Evolutionary conservation across 2,113 vertebrate species (phyloP).

Genomic region (Podarcis raffonei): DNA sequence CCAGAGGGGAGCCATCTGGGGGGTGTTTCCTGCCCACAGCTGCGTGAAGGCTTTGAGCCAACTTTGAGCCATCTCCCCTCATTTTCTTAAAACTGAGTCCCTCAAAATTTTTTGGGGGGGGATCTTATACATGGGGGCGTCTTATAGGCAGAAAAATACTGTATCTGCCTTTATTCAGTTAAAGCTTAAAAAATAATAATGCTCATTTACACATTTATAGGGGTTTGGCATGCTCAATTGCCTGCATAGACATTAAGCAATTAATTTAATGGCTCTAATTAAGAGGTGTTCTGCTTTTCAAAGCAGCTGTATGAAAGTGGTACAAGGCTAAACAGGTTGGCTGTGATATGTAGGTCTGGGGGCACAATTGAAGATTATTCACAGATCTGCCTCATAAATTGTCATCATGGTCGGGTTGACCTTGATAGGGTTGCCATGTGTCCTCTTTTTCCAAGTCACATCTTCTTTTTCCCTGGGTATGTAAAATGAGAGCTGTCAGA

Average conservation of each 20-base stretch:
- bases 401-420: background rate
- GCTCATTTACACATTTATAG: background rate
- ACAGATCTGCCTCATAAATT: background rate
- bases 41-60: too few relatives aligned
- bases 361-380: background rate
- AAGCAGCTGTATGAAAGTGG: conserved; percentile 2
- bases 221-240: background rate
- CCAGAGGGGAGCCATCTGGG: too few relatives aligned
- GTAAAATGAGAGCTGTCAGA: too few relatives aligned
- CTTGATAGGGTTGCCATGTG: background rate
- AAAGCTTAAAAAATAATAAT: background rate
- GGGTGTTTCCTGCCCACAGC: too few relatives aligned
- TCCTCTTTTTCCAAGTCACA: too few relatives aligned
- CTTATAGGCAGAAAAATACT: too few relatives aligned
- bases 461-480: too few relatives aligned
- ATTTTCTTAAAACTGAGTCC: too few relatives aligned
- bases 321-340: background rate
- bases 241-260: conserved; percentile 1
- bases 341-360: too few relatives aligned
- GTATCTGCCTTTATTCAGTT: background rate
- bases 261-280: conserved; percentile 9
- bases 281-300: background rate
- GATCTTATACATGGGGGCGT: too few relatives aligned
- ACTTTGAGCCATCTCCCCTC: too few relatives aligned
- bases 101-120: too few relatives aligned